phyloP scores from a whole-genome alignment of 2,797 vertebrate genomes.

The Poecilia wingei region DNA sequence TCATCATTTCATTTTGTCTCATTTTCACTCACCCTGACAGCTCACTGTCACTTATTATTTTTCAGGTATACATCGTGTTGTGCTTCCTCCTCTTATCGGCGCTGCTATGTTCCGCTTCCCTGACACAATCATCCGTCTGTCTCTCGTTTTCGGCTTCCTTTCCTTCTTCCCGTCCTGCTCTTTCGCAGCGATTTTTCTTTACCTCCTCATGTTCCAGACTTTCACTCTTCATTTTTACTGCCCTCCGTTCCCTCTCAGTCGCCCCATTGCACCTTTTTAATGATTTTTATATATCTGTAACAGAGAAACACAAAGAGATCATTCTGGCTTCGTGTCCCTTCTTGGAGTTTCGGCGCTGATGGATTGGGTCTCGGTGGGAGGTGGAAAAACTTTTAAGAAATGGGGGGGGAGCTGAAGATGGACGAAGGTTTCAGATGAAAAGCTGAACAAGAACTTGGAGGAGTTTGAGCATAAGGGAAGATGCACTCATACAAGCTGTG shows the following conservation, averaged over 20 bases:
- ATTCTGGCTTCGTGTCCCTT: conserved; percentile 1
- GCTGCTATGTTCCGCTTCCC: conserved; percentile 12
- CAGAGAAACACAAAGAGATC: conserved; percentile 56
- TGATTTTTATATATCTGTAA: conserved; percentile 49
- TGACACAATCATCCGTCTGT: conserved; percentile 28
- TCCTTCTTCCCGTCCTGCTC: neutral
- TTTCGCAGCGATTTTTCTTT: neutral
- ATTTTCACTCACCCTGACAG: conserved; percentile 45
- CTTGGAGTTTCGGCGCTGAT: conserved; percentile 21
- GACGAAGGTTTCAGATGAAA: conserved; percentile 21
- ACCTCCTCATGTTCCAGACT: conserved; percentile 30
- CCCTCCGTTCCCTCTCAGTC: conserved; percentile 29
- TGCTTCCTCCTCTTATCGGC: conserved; percentile 18
- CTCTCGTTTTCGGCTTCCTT: conserved; percentile 8
- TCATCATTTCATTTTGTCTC: conserved; percentile 38
- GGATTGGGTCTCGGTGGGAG: conserved; percentile 30
- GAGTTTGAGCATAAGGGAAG: conserved; percentile 5
- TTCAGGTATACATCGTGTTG: conserved; percentile 46
- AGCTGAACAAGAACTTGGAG: conserved; percentile 19
- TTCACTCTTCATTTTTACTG: conserved; percentile 63
- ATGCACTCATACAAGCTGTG: neutral
- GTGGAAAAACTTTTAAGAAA: conserved; percentile 7
- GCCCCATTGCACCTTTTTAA: conserved; percentile 38
- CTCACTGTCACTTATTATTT: conserved; percentile 64
- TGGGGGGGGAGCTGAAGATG: neutral